These are phyloP conservation scores for Caradrina clavipalpis DNA, from an alignment of 2,888 invertebrate species.

Conservation along the genomic window DNA sequence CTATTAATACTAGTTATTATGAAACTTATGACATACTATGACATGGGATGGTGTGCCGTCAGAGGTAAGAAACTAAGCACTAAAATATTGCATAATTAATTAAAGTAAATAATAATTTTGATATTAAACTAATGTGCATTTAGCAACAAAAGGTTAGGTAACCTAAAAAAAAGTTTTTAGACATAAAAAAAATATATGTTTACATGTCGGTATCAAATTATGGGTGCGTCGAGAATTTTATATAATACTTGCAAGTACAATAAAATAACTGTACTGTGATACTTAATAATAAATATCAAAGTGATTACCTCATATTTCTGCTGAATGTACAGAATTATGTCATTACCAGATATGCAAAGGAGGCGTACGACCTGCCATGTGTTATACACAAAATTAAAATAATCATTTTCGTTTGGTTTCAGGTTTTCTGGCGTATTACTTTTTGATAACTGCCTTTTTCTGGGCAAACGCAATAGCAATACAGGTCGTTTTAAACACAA, in stretches of 20 bases:
- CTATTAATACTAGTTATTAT: conserved; percentile 75
- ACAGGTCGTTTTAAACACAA: conserved; percentile 92
- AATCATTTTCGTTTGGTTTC: conserved; percentile 58
- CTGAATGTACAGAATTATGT: neutral
- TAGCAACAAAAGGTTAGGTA: no score
- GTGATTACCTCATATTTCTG: neutral
- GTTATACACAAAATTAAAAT: no score
- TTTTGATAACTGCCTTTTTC: conserved; percentile 92
- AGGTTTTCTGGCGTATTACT: conserved; percentile 91
- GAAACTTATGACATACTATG: conserved; percentile 74
- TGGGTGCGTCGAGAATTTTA: no score
- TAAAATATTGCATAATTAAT: neutral
- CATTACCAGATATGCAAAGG: no score
- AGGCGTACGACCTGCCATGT: no score
- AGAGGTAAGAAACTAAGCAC: conserved; percentile 79
- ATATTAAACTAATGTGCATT: no score
- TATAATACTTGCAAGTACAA: no score
- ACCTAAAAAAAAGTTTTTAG: no score
- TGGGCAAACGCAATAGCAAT: conserved; percentile 93
- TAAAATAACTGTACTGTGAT: neutral
- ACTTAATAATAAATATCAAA: neutral
- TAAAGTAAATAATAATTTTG: no score
- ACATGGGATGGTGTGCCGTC: conserved; percentile 79
- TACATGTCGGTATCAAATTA: no score
- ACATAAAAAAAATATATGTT: no score